A percentile compares a stretch with the other conserved stretches of the same genome.
phyloP scores from a whole-genome alignment of 2,888 invertebrate genomes.

The Pterobdella sp. region DNA sequence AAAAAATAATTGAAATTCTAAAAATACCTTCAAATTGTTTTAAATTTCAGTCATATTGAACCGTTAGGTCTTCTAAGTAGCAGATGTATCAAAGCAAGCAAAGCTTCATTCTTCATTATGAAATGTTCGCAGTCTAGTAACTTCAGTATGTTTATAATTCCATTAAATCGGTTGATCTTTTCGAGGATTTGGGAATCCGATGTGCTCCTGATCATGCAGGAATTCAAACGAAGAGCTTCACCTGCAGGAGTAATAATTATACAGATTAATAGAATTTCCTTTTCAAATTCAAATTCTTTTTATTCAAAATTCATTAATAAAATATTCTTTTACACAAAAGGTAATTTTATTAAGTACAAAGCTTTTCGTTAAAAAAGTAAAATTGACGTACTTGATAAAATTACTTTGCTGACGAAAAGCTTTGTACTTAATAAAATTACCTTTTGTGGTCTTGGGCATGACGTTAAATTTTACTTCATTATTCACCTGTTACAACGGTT shows the following conservation, averaged over 20 bases:
- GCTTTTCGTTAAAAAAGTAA: too few relatives aligned
- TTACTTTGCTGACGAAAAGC: too few relatives aligned
- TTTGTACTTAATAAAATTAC: too few relatives aligned
- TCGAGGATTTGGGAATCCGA: neutral
- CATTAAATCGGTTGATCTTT: neutral
- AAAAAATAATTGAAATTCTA: neutral
- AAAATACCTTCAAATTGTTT: neutral
- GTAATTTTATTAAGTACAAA: too few relatives aligned
- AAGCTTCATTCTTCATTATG: slow-evolving; percentile 27
- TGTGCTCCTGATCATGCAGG: slow-evolving; percentile 14
- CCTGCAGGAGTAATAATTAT: neutral
- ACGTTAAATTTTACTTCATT: too few relatives aligned
- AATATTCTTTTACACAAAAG: too few relatives aligned
- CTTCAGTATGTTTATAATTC: neutral
- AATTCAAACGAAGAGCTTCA: slow-evolving; percentile 15
- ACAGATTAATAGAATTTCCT: neutral
- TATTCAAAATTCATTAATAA: too few relatives aligned
- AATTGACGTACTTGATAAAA: too few relatives aligned
- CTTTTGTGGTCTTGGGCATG: too few relatives aligned
- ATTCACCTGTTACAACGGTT: too few relatives aligned
- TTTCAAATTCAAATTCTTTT: neutral
- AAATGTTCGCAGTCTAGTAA: slow-evolving; percentile 22
- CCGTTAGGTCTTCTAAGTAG: neutral
- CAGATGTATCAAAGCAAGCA: slow-evolving; percentile 10
- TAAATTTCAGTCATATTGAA: neutral